Evolutionary conservation across 2,113 vertebrate species (phyloP).

Genomic region (Rhinoptilus africanus): DNA sequence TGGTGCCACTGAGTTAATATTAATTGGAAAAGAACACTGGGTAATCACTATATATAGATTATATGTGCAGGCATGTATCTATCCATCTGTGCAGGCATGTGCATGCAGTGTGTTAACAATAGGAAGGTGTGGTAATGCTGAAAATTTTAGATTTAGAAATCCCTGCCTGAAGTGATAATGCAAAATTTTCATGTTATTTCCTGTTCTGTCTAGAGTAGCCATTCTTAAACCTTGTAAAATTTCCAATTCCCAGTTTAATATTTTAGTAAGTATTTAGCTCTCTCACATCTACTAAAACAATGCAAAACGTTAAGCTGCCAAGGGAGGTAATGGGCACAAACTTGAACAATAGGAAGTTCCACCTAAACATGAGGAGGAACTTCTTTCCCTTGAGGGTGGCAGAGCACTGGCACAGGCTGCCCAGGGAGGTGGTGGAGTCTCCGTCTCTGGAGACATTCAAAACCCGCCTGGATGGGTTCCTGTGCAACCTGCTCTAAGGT

Average conservation of each 20-base stretch:
- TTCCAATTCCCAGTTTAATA: not conserved
- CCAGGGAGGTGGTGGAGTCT: too few relatives aligned
- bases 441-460: too few relatives aligned
- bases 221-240: conserved; percentile 11
- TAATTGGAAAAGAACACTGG: not conserved
- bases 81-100: not conserved
- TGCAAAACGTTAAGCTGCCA: not conserved
- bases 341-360: too few relatives aligned
- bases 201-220: not conserved
- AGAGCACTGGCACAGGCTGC: too few relatives aligned
- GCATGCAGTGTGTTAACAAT: not conserved
- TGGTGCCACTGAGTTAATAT: not conserved
- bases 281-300: not conserved
- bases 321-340: not conserved
- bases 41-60: not conserved
- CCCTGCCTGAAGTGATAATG: not conserved
- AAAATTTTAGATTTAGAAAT: conserved; percentile 34
- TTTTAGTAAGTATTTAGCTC: not conserved
- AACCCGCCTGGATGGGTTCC: too few relatives aligned
- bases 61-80: not conserved
- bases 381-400: too few relatives aligned
- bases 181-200: not conserved
- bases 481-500: too few relatives aligned
- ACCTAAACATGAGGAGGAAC: too few relatives aligned
- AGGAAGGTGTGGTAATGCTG: not conserved